phyloP scores from a whole-genome alignment of 2,113 vertebrate species.

The Prinia subflava region DNA sequence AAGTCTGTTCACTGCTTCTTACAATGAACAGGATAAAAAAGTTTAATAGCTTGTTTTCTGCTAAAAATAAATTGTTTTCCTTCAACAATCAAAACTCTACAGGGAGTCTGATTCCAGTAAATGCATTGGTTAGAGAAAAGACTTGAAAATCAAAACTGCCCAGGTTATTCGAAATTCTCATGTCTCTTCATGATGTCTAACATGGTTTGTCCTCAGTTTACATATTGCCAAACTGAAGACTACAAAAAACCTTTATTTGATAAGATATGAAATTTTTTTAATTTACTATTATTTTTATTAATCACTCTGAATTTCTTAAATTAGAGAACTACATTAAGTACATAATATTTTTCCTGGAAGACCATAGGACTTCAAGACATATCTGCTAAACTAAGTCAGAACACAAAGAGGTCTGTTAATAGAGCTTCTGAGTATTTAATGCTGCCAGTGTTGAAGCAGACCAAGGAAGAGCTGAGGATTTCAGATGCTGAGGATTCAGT shows the following conservation, averaged over 20 bases:
- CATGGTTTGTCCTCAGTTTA: neutral
- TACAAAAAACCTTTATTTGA: neutral
- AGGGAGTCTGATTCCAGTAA: neutral
- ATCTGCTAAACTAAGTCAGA: neutral
- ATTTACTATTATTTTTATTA: neutral
- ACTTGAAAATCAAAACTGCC: neutral
- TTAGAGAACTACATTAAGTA: neutral
- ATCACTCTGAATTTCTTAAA: neutral
- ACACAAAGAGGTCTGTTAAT: neutral
- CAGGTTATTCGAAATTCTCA: neutral
- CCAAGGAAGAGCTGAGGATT: neutral
- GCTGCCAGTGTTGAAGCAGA: neutral
- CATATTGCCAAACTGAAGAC: neutral
- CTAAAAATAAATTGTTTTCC: constrained; percentile 14
- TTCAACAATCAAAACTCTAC: neutral
- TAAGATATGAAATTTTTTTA: neutral
- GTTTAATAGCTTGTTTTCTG: neutral
- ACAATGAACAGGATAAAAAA: neutral
- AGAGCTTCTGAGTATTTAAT: neutral
- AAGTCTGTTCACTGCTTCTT: neutral
- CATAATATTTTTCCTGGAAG: neutral
- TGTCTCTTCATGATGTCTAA: neutral
- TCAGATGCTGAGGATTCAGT: neutral
- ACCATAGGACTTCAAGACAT: neutral
- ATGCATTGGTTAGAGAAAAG: neutral